Percentiles rank a stretch among this genome's conserved stretches.
Evolutionary conservation across 2,113 vertebrate genomes (phyloP).

Genomic region (Hypanus sabinus): DNA sequence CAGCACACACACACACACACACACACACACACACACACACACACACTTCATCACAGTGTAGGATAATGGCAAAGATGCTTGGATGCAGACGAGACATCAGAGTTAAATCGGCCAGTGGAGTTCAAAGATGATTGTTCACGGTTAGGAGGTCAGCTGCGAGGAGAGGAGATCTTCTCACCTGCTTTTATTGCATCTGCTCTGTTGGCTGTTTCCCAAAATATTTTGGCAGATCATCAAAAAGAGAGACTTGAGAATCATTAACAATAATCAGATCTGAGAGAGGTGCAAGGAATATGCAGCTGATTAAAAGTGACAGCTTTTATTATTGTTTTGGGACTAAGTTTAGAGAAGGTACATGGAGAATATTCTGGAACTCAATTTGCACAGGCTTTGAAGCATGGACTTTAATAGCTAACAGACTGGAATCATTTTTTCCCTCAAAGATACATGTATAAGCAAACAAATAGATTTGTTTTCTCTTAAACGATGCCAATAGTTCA

Average conservation of each 20-base stretch:
- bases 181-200: not conserved
- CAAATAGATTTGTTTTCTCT: not conserved
- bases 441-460: not conserved
- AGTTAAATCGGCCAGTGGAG: not conserved
- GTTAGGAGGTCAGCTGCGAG: conserved; percentile 12
- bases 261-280: not conserved
- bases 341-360: conserved; percentile 20
- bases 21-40: too few species aligned
- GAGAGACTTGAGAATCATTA: conserved; percentile 18
- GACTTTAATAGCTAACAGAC: conserved; percentile 4
- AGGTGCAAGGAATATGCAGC: not conserved
- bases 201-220: not conserved
- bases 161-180: not conserved
- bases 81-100: not conserved
- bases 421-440: not conserved
- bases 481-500: conserved; percentile 7
- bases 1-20: too few species aligned
- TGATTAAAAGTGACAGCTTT: conserved; percentile 27
- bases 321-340: not conserved
- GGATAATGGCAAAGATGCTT: not conserved
- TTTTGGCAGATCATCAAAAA: not conserved
- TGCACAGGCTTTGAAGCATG: not conserved
- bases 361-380: conserved; percentile 34
- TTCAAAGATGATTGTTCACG: not conserved
- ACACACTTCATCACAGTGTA: too few species aligned